Conservation (phyloP, 2,113 vertebrate genomes). For the Micronycteris hirsuta region DNA sequence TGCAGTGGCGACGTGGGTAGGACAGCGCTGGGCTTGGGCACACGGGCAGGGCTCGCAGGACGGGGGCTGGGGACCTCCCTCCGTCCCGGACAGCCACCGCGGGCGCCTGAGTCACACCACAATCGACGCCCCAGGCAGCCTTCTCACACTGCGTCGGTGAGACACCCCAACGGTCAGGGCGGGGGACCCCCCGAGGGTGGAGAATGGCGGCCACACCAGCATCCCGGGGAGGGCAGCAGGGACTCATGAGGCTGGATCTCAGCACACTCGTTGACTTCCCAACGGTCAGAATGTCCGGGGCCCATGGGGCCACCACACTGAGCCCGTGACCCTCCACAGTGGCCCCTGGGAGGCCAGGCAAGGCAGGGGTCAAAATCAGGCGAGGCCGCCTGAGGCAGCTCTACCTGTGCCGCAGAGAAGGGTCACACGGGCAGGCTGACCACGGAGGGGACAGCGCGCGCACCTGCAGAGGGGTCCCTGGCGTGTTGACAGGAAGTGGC, state of each 20-base stretch:
- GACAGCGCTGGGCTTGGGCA: background rate
- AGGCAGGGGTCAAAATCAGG: too few species aligned
- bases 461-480: background rate
- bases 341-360: background rate
- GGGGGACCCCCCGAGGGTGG: background rate
- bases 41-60: accelerated
- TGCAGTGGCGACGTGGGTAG: accelerated
- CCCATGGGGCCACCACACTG: background rate
- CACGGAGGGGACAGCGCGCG: background rate
- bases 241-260: background rate
- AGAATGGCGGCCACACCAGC: background rate
- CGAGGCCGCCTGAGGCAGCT: accelerated
- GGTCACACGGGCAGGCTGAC: background rate
- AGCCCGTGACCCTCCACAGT: background rate
- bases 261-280: background rate
- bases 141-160: too few species aligned
- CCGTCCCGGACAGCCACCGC: accelerated
- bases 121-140: accelerated
- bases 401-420: background rate
- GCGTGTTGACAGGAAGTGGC: accelerated
- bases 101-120: accelerated
- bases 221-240: background rate
- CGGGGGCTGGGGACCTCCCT: accelerated
- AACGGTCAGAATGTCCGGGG: background rate
- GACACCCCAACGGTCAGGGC: accelerated